Evolutionary conservation across 2,888 invertebrate species (phyloP).

Genomic region (Philhelius pedissequus): DNA sequence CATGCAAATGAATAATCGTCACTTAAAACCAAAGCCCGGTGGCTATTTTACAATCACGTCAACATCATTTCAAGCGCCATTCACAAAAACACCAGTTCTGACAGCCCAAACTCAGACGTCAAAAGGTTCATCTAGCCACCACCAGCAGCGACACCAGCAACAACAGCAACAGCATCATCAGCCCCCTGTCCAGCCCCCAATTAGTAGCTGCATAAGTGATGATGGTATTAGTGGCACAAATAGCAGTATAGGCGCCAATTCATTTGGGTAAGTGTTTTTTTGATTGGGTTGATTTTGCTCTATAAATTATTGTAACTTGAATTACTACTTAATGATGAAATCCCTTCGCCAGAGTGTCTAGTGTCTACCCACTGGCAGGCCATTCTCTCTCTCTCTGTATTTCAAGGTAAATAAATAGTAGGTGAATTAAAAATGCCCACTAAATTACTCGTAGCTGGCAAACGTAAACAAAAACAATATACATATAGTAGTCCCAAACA

Average conservation of each 20-base stretch:
- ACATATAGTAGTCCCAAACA: neutral
- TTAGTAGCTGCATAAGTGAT: conserved; percentile 71
- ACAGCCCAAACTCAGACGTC: conserved; percentile 77
- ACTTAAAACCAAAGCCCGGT: conserved; percentile 90
- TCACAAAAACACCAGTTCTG: conserved; percentile 76
- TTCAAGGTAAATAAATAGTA: conserved; percentile 20
- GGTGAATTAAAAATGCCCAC: conserved; percentile 19
- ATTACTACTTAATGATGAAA: neutral
- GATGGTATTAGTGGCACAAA: conserved; percentile 73
- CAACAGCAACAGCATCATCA: conserved; percentile 43
- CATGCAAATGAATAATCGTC: conserved; percentile 95
- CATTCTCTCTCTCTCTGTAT: neutral
- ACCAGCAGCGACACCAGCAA: conserved; percentile 35
- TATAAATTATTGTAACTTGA: neutral
- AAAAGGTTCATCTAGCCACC: conserved; percentile 69
- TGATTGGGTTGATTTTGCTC: neutral
- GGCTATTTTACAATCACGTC: conserved; percentile 87
- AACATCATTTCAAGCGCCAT: conserved; percentile 79
- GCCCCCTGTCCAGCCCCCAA: conserved; percentile 58
- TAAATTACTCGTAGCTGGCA: neutral
- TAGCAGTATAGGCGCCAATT: conserved; percentile 71
- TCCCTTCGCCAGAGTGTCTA: neutral
- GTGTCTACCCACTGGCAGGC: neutral
- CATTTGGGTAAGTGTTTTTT: conserved; percentile 73
- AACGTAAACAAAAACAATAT: conserved; percentile 10